phyloP scores from a whole-genome alignment of 2,797 vertebrate species.

The Myotis myotis region DNA sequence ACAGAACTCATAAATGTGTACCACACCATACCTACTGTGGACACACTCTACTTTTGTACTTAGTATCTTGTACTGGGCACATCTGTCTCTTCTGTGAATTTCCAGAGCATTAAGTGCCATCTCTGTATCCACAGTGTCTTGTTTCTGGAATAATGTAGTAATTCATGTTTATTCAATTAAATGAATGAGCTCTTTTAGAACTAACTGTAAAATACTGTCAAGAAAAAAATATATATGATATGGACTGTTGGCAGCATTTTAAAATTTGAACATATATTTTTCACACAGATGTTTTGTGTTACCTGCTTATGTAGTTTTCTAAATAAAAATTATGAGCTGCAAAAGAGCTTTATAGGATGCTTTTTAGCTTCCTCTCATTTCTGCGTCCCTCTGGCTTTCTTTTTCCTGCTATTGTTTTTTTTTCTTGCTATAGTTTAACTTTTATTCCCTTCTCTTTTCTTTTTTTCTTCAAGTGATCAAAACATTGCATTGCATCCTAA shows the following conservation, averaged over 20 bases:
- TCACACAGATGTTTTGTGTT: background rate
- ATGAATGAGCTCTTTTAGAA: slow-evolving; percentile 7
- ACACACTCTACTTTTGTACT: background rate
- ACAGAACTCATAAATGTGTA: background rate
- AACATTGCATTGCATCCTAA: background rate
- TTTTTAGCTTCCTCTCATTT: slow-evolving; percentile 3
- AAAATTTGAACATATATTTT: slow-evolving; percentile 30
- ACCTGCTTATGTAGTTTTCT: background rate
- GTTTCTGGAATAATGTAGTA: background rate
- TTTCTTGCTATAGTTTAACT: background rate
- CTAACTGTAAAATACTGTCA: background rate
- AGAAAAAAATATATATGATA: background rate
- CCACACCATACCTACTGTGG: background rate
- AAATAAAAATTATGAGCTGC: background rate
- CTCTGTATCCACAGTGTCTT: background rate
- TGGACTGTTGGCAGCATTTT: background rate
- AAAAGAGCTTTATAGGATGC: background rate
- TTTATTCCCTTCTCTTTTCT: slow-evolving; percentile 11
- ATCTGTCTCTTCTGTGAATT: background rate
- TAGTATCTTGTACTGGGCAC: background rate
- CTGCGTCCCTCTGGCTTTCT: background rate
- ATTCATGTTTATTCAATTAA: background rate
- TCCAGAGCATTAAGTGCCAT: background rate
- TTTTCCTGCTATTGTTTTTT: background rate
- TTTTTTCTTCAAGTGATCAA: background rate